A percentile compares a stretch with the other conserved stretches of the same genome.
Conservation (phyloP, 2,888 invertebrate genomes). For the Hemicrepidius hirtus region DNA sequence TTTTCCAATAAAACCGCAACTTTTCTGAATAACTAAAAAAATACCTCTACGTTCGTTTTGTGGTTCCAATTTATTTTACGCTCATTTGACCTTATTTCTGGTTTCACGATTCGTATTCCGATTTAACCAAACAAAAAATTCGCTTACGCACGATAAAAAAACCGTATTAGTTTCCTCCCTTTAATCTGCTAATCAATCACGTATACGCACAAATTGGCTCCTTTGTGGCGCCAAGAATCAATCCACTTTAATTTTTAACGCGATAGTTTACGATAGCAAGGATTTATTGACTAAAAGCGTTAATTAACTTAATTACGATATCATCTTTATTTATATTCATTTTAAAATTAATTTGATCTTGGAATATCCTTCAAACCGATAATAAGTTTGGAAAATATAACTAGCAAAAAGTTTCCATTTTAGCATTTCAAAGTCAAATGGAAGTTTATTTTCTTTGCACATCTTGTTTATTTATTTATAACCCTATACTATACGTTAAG, state of each 20-base stretch:
- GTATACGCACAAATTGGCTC: constrained; percentile 4
- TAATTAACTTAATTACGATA: background rate
- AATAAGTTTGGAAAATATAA: background rate
- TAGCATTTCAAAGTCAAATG: constrained; percentile 3
- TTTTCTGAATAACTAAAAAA: too few species aligned
- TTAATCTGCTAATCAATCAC: constrained; percentile 22
- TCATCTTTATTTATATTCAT: background rate
- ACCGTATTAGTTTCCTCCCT: background rate
- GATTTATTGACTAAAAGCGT: background rate
- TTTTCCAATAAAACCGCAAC: too few species aligned
- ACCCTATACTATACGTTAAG: background rate
- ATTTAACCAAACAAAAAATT: constrained; percentile 18
- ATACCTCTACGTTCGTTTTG: too few species aligned
- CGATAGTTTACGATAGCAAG: background rate
- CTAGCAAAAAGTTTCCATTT: background rate
- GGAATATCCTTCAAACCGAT: background rate
- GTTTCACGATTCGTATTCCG: background rate
- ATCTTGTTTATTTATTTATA: constrained; percentile 2
- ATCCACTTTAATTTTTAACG: background rate
- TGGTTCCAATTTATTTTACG: background rate
- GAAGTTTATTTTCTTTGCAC: constrained; percentile 5
- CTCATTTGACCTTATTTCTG: constrained; percentile 9
- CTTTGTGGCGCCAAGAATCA: background rate
- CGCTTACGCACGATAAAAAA: constrained; percentile 14
- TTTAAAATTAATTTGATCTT: background rate